A percentile compares a stretch with the other conserved stretches of the same genome.
These are phyloP conservation scores for Ptychochromis oligacanthus DNA, from an alignment of 2,113 vertebrate genomes.

Conservation along the genomic window DNA sequence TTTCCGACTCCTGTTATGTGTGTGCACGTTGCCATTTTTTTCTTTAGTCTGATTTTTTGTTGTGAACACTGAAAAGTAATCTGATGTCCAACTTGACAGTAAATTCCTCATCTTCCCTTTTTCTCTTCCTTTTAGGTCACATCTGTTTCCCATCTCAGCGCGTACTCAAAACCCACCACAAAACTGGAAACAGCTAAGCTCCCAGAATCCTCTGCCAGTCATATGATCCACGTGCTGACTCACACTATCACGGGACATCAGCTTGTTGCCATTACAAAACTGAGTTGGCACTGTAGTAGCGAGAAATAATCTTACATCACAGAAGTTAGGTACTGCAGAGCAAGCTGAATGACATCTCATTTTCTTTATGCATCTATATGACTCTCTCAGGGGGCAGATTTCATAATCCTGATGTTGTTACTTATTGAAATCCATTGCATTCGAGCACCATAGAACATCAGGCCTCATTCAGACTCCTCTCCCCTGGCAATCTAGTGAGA, in stretches of 20 bases:
- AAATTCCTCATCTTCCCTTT: not conserved
- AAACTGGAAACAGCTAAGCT: slow-evolving; percentile 30
- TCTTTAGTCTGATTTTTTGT: not conserved
- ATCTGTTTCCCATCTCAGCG: slow-evolving; percentile 64
- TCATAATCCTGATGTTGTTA: slow-evolving; percentile 22
- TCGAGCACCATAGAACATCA: not conserved
- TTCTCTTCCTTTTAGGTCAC: slow-evolving; percentile 9
- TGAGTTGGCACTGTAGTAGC: not conserved
- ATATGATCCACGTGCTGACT: slow-evolving; percentile 68
- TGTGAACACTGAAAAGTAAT: not conserved
- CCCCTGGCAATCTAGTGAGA: slow-evolving; percentile 27
- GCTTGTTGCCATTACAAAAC: slow-evolving; percentile 12
- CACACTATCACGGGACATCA: slow-evolving; percentile 42
- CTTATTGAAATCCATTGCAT: slow-evolving; percentile 20
- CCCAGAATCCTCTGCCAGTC: slow-evolving; percentile 58
- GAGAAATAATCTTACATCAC: slow-evolving; percentile 54
- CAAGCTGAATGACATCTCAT: slow-evolving; percentile 16
- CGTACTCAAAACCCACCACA: not conserved
- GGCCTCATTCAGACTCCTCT: not conserved
- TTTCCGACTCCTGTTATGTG: not conserved
- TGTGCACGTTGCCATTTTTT: slow-evolving; percentile 1
- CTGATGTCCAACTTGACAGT: not conserved
- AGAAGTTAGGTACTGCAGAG: not conserved
- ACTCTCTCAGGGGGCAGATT: slow-evolving; percentile 13
- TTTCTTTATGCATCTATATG: slow-evolving; percentile 48